phyloP scores from a whole-genome alignment of 2,797 vertebrate genomes.

The Gobionotothen gibberifrons region DNA sequence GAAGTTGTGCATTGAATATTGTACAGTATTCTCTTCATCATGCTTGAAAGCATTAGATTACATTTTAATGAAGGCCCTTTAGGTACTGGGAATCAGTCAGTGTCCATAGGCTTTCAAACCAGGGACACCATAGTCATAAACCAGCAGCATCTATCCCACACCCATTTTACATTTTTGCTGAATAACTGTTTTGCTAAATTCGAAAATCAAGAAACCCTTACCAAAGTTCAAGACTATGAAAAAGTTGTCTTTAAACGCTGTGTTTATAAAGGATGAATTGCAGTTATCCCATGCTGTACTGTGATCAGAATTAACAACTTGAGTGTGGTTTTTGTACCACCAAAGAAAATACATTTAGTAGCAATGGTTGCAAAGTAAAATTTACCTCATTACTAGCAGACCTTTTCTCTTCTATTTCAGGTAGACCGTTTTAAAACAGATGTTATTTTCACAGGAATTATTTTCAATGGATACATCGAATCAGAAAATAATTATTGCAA shows the following conservation, averaged over 20 bases:
- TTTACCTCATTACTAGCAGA: conserved; percentile 70
- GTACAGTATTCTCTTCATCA: conserved; percentile 15
- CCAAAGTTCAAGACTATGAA: conserved; percentile 21
- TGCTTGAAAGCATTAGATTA: conserved; percentile 25
- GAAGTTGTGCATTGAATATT: conserved; percentile 41
- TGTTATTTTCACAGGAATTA: conserved; percentile 56
- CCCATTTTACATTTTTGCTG: background rate
- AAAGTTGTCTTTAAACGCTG: background rate
- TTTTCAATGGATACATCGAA: conserved; percentile 62
- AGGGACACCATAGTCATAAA: conserved; percentile 29
- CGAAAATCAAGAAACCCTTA: conserved; percentile 3
- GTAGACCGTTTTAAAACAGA: conserved; percentile 50
- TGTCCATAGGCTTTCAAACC: conserved; percentile 20
- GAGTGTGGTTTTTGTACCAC: conserved; percentile 18
- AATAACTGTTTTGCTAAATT: conserved; percentile 9
- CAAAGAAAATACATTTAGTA: conserved; percentile 30
- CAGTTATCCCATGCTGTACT: conserved; percentile 6
- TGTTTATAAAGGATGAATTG: conserved; percentile 15
- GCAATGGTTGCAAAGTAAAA: conserved; percentile 40
- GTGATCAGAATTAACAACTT: conserved; percentile 18
- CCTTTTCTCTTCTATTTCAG: conserved; percentile 64
- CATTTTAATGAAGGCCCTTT: conserved; percentile 14
- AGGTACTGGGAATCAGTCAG: background rate
- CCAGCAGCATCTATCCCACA: conserved; percentile 6
- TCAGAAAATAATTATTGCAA: conserved; percentile 30